Conservation (phyloP, 2,113 vertebrate species). For the Stercorarius parasiticus region DNA sequence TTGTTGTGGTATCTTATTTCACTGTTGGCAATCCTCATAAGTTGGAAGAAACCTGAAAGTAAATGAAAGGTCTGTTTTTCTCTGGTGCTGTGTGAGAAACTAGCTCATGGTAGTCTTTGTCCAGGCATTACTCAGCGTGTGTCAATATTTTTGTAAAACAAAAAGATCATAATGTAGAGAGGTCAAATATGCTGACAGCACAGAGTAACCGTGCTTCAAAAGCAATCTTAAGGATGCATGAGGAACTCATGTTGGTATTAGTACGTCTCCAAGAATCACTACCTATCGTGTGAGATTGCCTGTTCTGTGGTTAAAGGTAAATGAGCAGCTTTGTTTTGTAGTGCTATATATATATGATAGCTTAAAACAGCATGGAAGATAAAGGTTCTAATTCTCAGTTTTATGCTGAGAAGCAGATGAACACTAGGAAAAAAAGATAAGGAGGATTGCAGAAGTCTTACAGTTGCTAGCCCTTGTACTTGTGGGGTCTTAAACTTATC, state of each 20-base stretch:
- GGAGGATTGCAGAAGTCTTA: background rate
- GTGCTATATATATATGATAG: background rate
- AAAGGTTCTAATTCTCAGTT: background rate
- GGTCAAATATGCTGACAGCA: background rate
- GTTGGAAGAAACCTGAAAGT: background rate
- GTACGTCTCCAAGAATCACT: background rate
- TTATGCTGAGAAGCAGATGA: background rate
- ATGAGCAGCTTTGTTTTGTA: background rate
- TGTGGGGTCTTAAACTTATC: too few species aligned
- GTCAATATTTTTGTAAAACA: background rate
- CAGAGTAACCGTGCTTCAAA: background rate
- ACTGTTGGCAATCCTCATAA: background rate
- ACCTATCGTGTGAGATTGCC: accelerated
- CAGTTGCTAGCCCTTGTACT: too few species aligned
- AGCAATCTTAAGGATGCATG: background rate
- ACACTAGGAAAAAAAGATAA: background rate
- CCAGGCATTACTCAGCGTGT: background rate
- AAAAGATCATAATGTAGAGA: background rate
- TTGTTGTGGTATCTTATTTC: background rate
- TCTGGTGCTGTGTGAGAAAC: background rate
- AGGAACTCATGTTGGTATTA: accelerated
- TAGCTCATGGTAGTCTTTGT: background rate
- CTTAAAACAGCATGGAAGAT: background rate
- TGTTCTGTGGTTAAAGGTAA: background rate
- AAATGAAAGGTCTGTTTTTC: background rate